Evolutionary conservation across 2,797 vertebrate species (phyloP), one percentile per base, ranked within the genome.

Genomic region (Eulemur albifrons): DNA sequence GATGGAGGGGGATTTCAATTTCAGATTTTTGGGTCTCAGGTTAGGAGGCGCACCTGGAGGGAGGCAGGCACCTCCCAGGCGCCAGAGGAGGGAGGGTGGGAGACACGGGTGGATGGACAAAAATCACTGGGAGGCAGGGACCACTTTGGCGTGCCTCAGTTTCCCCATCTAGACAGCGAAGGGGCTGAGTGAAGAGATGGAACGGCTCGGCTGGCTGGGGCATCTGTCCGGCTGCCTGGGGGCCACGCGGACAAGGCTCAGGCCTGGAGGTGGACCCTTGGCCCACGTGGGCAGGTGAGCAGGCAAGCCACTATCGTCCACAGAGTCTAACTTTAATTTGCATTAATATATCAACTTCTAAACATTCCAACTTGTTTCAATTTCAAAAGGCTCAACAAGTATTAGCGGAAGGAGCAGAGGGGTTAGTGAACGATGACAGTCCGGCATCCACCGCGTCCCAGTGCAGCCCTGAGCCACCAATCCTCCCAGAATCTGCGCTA

Each of bases 1-100:
- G 75, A 82, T 13, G 48, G 65, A 14, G 63, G 67, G 27, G 38
- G 5, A 92, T 75, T 97, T 93, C 76, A 72, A 88, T 92, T 94
- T 95, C 69, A 96, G 93, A 89, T 87, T 54, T 73, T 13, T n/a
- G 67, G 54, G 30, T 95, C 97, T 93, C 73, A 67, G 83, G n/a
- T 93, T 80, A 75, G 17, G 32, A 50, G 9, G 54, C 11, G 87
- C 54, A 86, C 69, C 50, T 65, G 45, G 59, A 92, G 90, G 88
- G 50, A 67, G 7, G 76, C 45, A 38, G n/a, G 38, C 38, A 50
- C 3, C 25, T 5, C 38, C 17, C 7, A 7, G 45, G 45, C 54
- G n/a, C 43, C 5, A 45, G 10, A 30, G n/a, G 77, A 12, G 17
- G 21, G 52, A 11, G 7, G 48, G 52, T 40, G 23, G 35, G 82